Conservation (phyloP, 2,113 vertebrate genomes). For the Ginglymostoma cirratum region DNA sequence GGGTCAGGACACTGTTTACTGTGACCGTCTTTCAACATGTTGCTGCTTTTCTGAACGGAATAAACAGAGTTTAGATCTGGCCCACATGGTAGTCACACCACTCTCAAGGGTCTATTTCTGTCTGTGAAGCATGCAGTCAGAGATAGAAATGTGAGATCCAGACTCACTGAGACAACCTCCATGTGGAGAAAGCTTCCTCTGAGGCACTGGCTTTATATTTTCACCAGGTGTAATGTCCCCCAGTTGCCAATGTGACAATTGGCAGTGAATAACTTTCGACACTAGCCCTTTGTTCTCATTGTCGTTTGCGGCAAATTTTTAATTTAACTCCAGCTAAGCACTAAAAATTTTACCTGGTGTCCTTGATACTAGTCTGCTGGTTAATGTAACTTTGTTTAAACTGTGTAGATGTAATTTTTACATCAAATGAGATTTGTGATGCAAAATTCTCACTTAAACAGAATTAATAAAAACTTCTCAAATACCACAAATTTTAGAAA, state of each 20-base stretch:
- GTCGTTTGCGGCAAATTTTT: not conserved
- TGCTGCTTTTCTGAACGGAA: not conserved
- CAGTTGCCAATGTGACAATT: not conserved
- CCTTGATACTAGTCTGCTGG: not conserved
- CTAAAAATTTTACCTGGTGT: not conserved
- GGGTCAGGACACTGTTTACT: not conserved
- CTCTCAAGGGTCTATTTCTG: not conserved
- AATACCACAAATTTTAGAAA: not conserved
- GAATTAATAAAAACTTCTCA: not conserved
- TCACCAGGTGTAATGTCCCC: not conserved
- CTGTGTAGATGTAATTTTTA: not conserved
- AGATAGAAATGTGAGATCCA: conserved; percentile 2
- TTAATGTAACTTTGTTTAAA: not conserved
- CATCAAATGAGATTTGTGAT: not conserved
- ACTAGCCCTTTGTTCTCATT: not conserved
- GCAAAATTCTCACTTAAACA: not conserved
- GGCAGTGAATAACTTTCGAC: not conserved
- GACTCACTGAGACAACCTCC: not conserved
- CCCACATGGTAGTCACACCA: not conserved
- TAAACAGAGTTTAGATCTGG: not conserved
- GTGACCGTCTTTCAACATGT: conserved; percentile 16
- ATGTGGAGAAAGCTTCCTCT: not conserved
- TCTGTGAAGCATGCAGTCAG: not conserved
- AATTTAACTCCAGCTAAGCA: not conserved
- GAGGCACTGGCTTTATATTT: not conserved